phyloP scores from a whole-genome alignment of 2,888 invertebrate species.

The Mythimna lalbum region DNA sequence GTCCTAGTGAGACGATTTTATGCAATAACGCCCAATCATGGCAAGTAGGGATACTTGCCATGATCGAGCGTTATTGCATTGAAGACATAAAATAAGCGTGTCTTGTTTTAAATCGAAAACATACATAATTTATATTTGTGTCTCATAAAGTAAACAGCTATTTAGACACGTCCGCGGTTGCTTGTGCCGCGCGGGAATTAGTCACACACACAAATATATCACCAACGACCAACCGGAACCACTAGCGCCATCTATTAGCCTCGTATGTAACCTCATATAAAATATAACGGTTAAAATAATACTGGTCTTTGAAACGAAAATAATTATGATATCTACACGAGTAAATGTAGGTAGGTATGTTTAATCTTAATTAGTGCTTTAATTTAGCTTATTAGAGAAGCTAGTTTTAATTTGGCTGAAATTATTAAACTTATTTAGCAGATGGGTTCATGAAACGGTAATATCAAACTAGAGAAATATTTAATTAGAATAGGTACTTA shows the following conservation, averaged over 20 bases:
- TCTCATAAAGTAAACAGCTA: slow-evolving; percentile 59
- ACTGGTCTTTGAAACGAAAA: slow-evolving; percentile 35
- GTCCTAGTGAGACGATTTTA: slow-evolving; percentile 17
- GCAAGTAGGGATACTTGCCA: too few species aligned
- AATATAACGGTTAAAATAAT: slow-evolving; percentile 55
- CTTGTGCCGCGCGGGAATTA: slow-evolving; percentile 57
- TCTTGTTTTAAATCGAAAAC: slow-evolving; percentile 37
- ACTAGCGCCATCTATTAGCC: slow-evolving; percentile 75
- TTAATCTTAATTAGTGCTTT: slow-evolving; percentile 44
- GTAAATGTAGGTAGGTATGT: slow-evolving; percentile 21
- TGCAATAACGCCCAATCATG: too few species aligned
- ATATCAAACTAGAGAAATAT: not conserved
- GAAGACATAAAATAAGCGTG: slow-evolving; percentile 3
- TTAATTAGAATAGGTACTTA: not conserved
- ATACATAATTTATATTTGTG: slow-evolving; percentile 31
- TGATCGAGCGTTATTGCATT: not conserved
- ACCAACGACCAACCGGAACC: slow-evolving; percentile 46
- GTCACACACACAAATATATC: slow-evolving; percentile 57
- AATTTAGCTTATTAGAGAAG: slow-evolving; percentile 26
- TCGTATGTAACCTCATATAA: slow-evolving; percentile 26
- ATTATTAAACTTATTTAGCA: slow-evolving; percentile 33
- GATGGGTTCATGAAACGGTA: slow-evolving; percentile 23
- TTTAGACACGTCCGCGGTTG: slow-evolving; percentile 58
- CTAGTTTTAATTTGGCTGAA: slow-evolving; percentile 25
- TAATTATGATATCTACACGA: slow-evolving; percentile 1